Evolutionary conservation across 1,140 invertebrate species (phyloP).

Genomic region (roundworm (Caenorhabditis elegans)): DNA sequence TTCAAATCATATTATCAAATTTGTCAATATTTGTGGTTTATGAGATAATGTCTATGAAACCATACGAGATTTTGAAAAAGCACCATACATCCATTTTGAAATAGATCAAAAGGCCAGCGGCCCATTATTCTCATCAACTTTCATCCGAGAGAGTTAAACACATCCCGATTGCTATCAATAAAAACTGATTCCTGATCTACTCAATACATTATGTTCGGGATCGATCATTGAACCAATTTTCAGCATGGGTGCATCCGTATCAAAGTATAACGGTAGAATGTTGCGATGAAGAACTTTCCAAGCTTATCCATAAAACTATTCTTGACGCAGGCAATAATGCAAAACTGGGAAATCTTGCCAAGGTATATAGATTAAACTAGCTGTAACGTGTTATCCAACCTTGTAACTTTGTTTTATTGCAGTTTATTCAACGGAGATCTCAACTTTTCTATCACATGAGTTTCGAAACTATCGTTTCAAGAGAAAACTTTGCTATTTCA

Average conservation of each 20-base stretch:
- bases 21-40: too few relatives aligned
- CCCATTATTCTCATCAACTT: too few relatives aligned
- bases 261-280: slow-evolving; percentile 17
- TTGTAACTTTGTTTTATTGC: not conserved
- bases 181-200: not conserved
- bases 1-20: too few relatives aligned
- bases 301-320: not conserved
- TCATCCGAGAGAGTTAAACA: too few relatives aligned
- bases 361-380: not conserved
- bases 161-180: too few relatives aligned
- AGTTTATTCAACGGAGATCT: not conserved
- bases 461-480: not conserved
- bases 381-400: too few relatives aligned
- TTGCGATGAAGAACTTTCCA: not conserved
- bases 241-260: not conserved
- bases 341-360: not conserved
- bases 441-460: slow-evolving; percentile 1
- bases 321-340: not conserved
- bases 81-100: too few relatives aligned
- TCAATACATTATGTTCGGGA: not conserved
- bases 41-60: too few relatives aligned
- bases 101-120: not conserved
- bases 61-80: too few relatives aligned
- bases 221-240: not conserved
- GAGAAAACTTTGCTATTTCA: not conserved